Conservation (phyloP, 92 coral and sea anemone species). For the Paragorgia papillata region DNA sequence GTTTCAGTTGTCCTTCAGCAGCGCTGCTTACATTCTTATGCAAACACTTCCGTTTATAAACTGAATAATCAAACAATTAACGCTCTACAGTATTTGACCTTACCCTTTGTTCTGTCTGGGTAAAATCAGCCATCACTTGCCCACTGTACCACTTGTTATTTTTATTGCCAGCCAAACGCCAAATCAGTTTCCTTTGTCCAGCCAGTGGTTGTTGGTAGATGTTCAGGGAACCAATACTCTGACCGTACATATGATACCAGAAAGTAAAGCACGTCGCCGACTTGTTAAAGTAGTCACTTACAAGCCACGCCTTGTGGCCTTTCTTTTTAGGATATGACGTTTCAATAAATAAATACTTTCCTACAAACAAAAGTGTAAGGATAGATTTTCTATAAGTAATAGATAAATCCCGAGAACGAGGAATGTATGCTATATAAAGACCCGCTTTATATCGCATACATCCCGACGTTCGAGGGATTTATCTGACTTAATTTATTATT, state of each 20-base stretch:
- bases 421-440: too few relatives aligned
- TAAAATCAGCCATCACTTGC: constrained; percentile 80
- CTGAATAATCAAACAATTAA: too few relatives aligned
- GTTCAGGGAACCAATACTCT: constrained; percentile 72
- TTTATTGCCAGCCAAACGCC: constrained; percentile 74
- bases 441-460: too few relatives aligned
- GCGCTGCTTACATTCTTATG: too few relatives aligned
- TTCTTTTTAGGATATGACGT: constrained; percentile 69
- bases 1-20: too few relatives aligned
- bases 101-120: constrained; percentile 14
- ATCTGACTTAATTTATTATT: too few relatives aligned
- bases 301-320: constrained; percentile 82
- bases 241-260: constrained; percentile 97
- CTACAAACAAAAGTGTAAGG: constrained; percentile 47
- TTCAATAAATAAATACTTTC: constrained; percentile 81
- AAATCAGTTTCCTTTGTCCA: constrained; percentile 69
- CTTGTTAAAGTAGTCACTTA: constrained; percentile 73
- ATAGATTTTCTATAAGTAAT: too few relatives aligned
- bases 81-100: not conserved
- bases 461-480: too few relatives aligned
- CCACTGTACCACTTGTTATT: constrained; percentile 87
- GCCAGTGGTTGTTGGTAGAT: constrained; percentile 54
- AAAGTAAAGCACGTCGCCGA: constrained; percentile 81
- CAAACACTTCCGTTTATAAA: too few relatives aligned
- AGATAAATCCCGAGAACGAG: too few relatives aligned